Evolutionary conservation across 2,113 vertebrate species (phyloP), one percentile per base, ranked within the genome.

Genomic region (Nerophis lumbriciformis): DNA sequence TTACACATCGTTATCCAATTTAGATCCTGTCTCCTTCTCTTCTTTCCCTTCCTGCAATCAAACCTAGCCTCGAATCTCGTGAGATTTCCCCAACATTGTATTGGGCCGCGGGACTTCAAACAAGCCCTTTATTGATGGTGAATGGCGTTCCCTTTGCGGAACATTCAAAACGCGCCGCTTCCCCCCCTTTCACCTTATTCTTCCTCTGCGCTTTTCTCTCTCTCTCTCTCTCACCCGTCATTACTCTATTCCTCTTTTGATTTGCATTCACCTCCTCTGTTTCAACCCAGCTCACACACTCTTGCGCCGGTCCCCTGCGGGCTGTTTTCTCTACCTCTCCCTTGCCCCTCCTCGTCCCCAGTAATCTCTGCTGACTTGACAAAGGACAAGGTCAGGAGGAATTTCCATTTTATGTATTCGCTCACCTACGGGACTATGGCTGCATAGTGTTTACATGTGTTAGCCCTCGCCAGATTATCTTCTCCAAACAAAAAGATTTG

Each of bases 281-380:
- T 64, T 74, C 66, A 60, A 66, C 63, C 68, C 59, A 28, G 28
- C 28, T 67, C 72, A 55, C 66, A 53, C 67, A 45, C 68, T 44
- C 72, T 54, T 48, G 53, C 63, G 14, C 60, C 28, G 49, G 69
- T 69, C 68, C 66, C 64, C n/a, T 70, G 61, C 74, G 61, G 68
- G 50, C 62, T 51, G 48, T 66, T 77, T 65, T 77, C 66, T 72
- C 59, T 66, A 59, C 66, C 66, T 67, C 79, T 72, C 42, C 10
- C 53, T 28, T 63, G 38, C 58, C 73, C 61, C 72, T 74, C 61
- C 75, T 75, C 73, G 53, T 73, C 66, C 66, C 59, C 71, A 69
- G 78, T 78, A 86, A 83, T 88, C 84, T 83, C 19, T 88, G 81
- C 86, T 88, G 87, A 88, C 83, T 80, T 83, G 76, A 80, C 84